Evolutionary conservation across 2,888 invertebrate genomes (phyloP).

Genomic region (Diadegma fenestrale): DNA sequence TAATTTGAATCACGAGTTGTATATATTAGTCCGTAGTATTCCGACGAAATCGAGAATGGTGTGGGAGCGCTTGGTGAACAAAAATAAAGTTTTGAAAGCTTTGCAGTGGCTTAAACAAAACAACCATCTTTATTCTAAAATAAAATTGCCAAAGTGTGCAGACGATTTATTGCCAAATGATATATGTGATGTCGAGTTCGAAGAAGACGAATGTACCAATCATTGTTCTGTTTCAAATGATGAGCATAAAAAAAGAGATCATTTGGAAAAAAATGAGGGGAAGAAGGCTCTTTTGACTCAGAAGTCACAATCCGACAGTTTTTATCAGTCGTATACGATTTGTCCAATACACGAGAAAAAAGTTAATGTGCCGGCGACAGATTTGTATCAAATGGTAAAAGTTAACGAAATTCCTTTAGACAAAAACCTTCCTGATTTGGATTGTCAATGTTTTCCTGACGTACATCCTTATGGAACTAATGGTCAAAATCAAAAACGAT

Average conservation of each 20-base stretch:
- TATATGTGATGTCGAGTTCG: conserved; percentile 51
- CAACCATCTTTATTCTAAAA: conserved; percentile 74
- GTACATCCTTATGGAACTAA: conserved; percentile 47
- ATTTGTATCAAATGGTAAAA: conserved; percentile 62
- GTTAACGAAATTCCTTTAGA: conserved; percentile 54
- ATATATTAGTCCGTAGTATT: conserved; percentile 76
- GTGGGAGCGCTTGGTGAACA: conserved; percentile 75
- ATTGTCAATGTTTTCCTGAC: conserved; percentile 56
- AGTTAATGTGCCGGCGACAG: conserved; percentile 60
- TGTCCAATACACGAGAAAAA: conserved; percentile 69
- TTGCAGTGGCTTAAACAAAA: conserved; percentile 74
- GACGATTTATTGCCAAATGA: conserved; percentile 57
- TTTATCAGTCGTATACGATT: conserved; percentile 69
- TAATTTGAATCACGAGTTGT: conserved; percentile 75
- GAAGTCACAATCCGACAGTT: conserved; percentile 51
- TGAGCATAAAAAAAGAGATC: background rate
- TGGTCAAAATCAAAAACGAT: conserved; percentile 54
- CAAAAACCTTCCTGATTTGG: conserved; percentile 27
- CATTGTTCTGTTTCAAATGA: background rate
- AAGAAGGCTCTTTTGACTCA: conserved; percentile 34
- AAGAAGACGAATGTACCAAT: background rate
- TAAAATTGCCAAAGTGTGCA: conserved; percentile 69
- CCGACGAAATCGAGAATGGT: conserved; percentile 75
- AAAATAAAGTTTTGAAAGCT: conserved; percentile 75
- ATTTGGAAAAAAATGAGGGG: background rate